A percentile compares a stretch with the other conserved stretches of the same genome.
Evolutionary conservation across 1,140 invertebrate species (phyloP).

Genomic region (Archivesica marissinica): DNA sequence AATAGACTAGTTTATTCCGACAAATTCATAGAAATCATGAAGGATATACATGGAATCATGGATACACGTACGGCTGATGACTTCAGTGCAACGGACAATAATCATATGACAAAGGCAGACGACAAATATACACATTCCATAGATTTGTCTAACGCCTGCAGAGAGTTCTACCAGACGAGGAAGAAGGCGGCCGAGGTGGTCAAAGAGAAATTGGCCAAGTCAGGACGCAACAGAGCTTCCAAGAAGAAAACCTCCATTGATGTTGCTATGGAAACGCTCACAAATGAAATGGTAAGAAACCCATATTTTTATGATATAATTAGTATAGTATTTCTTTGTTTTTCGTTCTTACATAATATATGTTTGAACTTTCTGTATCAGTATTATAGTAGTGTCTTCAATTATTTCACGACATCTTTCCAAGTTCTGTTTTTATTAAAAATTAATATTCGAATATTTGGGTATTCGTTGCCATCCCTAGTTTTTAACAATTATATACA

Average conservation of each 20-base stretch:
- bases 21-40: constrained; percentile 33
- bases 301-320: background rate
- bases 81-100: constrained; percentile 38
- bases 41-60: constrained; percentile 27
- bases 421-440: no score
- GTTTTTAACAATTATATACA: no score
- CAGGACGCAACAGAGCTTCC: constrained; percentile 31
- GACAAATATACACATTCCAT: constrained; percentile 65
- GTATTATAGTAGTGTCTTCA: background rate
- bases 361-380: background rate
- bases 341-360: background rate
- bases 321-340: background rate
- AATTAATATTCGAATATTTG: no score
- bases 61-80: background rate
- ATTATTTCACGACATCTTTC: no score
- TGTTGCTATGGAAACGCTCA: constrained; percentile 64
- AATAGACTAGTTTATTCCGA: constrained; percentile 5
- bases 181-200: constrained; percentile 63
- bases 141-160: constrained; percentile 74
- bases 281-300: constrained; percentile 67
- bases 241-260: constrained; percentile 59
- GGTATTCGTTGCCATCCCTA: no score
- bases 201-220: constrained; percentile 61
- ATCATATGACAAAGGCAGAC: constrained; percentile 50
- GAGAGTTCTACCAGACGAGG: constrained; percentile 70